phyloP scores from a whole-genome alignment of 2,888 invertebrate genomes.

The Eutolmus rufibarbis region DNA sequence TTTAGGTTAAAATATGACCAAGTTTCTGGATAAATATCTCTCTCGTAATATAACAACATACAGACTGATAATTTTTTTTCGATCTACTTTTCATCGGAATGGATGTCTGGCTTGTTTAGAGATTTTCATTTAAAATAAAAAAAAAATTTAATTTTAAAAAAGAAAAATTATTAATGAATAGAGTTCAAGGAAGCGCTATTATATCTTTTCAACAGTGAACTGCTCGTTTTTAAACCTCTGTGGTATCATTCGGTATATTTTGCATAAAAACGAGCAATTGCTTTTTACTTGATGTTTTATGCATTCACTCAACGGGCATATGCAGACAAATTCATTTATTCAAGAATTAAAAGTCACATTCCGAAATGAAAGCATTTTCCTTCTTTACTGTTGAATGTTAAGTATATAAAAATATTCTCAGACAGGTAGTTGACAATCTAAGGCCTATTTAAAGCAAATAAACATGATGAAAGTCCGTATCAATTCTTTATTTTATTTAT shows the following conservation, averaged over 20 bases:
- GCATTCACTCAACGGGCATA: background rate
- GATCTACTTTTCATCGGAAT: background rate
- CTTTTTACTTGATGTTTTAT: background rate
- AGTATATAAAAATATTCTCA: background rate
- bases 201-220: background rate
- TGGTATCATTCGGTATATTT: background rate
- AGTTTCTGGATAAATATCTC: background rate
- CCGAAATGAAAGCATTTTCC: background rate
- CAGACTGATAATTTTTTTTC: background rate
- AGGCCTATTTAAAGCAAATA: background rate
- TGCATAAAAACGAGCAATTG: background rate
- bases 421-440: background rate
- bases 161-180: background rate
- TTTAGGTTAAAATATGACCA: background rate
- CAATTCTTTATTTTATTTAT: background rate
- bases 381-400: background rate
- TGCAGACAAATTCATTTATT: background rate
- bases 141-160: no score
- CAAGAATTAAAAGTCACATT: background rate
- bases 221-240: background rate
- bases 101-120: background rate
- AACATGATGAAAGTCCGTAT: background rate
- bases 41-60: background rate
- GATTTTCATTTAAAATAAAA: background rate
- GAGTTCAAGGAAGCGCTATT: background rate